A percentile compares a stretch with the other conserved stretches of the same genome.
Conservation (phyloP, 2,113 vertebrate genomes). For the Tetraodon nigroviridis region DNA sequence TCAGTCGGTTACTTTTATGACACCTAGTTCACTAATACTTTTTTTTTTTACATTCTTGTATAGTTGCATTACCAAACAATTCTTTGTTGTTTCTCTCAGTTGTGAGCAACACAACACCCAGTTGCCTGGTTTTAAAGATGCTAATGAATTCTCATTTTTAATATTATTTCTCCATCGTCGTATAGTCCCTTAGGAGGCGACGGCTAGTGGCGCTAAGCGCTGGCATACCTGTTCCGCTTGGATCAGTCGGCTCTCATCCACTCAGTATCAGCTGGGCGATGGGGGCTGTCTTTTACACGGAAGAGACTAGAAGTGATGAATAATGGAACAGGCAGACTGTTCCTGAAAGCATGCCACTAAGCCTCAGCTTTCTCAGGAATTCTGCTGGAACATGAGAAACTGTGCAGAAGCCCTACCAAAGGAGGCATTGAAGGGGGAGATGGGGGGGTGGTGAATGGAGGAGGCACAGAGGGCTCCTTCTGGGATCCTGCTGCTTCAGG, state of each 20-base stretch:
- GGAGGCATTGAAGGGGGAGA: constrained; percentile 1
- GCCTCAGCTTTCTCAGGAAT: constrained; percentile 59
- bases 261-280: constrained; percentile 48
- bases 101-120: not conserved
- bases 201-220: constrained; percentile 5
- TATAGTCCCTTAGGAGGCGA: constrained; percentile 24
- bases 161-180: constrained; percentile 14
- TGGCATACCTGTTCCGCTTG: constrained; percentile 38
- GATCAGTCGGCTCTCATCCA: constrained; percentile 28
- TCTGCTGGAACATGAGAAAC: constrained; percentile 56
- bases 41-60: no score
- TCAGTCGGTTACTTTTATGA: not conserved
- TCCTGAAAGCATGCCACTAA: constrained; percentile 65
- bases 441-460: not conserved
- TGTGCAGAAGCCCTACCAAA: constrained; percentile 35
- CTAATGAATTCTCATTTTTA: not conserved
- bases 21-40: no score
- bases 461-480: constrained; percentile 31
- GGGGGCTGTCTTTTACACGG: constrained; percentile 49
- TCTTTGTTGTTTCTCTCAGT: not conserved
- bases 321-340: constrained; percentile 67
- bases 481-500: constrained; percentile 57
- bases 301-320: constrained; percentile 62
- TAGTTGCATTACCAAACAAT: no score
- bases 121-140: constrained; percentile 20